Evolutionary conservation across 2,797 vertebrate genomes (phyloP).

Genomic region (Enteromius argenteus): DNA sequence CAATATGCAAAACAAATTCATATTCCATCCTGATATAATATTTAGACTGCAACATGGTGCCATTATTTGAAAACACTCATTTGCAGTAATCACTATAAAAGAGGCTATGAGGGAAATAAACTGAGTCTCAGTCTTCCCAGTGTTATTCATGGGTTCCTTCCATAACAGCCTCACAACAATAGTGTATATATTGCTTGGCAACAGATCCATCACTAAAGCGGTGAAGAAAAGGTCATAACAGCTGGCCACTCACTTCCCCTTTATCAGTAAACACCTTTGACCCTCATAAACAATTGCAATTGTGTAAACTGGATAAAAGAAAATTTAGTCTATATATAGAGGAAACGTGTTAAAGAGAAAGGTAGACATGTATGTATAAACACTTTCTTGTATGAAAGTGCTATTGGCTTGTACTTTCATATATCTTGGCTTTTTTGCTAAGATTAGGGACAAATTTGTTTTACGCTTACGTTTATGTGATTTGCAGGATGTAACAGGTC

Average conservation of each 20-base stretch:
- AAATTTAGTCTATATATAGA: not conserved
- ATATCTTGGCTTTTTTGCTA: not conserved
- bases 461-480: not conserved
- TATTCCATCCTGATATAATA: not conserved
- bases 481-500: constrained; percentile 7
- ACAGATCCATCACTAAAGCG: constrained; percentile 29
- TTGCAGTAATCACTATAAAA: not conserved
- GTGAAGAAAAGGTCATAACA: constrained; percentile 1
- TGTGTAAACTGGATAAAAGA: constrained; percentile 4
- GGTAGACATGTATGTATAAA: not conserved
- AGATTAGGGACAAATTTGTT: not conserved
- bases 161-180: constrained; percentile 5
- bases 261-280: constrained; percentile 13
- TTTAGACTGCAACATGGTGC: not conserved
- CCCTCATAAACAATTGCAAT: constrained; percentile 19
- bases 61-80: not conserved
- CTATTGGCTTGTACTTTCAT: not conserved
- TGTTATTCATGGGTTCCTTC: not conserved
- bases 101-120: not conserved
- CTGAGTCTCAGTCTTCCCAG: not conserved
- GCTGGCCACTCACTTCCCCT: not conserved
- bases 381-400: not conserved
- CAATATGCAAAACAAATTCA: not conserved
- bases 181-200: constrained; percentile 20
- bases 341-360: not conserved